A percentile compares a stretch with the other conserved stretches of the same genome.
phyloP scores from a whole-genome alignment of 2,113 vertebrate genomes.

The Acrocephalus arundinaceus region DNA sequence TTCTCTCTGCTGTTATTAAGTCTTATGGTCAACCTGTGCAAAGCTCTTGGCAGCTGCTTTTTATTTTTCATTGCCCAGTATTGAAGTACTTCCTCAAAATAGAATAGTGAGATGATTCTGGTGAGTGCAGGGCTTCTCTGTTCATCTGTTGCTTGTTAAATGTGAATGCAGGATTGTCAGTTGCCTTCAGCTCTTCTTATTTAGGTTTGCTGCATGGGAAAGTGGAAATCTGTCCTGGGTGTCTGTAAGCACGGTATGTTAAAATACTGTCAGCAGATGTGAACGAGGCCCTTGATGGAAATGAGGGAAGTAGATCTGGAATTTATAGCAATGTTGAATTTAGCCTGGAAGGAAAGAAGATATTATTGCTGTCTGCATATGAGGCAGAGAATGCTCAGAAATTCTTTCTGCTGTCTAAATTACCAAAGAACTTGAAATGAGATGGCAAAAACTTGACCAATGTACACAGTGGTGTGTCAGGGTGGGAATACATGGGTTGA shows the following conservation, averaged over 20 bases:
- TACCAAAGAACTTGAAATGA: not conserved
- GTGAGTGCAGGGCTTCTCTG: not conserved
- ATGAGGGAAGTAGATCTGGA: not conserved
- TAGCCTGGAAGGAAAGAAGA: not conserved
- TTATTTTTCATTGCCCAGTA: not conserved
- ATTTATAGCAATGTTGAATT: not conserved
- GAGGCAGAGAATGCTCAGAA: not conserved
- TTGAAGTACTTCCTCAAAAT: not conserved
- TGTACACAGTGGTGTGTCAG: not conserved
- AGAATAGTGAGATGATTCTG: not conserved
- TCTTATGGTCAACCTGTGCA: not conserved
- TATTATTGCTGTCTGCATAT: not conserved
- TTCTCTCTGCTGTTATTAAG: not conserved
- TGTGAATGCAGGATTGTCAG: not conserved
- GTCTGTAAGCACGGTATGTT: not conserved
- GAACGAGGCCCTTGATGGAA: not conserved
- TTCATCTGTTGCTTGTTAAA: conserved; percentile 19
- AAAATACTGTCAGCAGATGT: not conserved
- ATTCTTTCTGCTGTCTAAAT: not conserved
- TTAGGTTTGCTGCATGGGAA: not conserved
- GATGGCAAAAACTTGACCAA: not conserved
- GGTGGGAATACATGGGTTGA: not conserved
- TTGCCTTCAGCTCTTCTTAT: not conserved
- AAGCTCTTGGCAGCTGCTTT: not conserved
- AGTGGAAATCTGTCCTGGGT: not conserved